phyloP scores from a whole-genome alignment of 2,797 vertebrate genomes.

The Corythornis leucogaster region DNA sequence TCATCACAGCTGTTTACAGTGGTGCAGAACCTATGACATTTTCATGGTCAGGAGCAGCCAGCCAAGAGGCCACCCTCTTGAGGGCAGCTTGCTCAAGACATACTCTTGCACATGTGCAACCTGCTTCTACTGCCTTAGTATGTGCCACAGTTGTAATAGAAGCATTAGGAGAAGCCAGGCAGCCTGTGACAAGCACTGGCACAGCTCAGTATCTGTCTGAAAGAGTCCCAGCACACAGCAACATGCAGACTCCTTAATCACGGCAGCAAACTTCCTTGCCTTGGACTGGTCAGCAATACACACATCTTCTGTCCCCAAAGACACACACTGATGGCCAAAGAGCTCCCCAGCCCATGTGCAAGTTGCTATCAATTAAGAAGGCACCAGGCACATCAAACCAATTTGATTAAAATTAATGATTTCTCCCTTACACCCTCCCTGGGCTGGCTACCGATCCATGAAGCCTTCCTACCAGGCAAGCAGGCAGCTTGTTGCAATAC shows the following conservation, averaged over 20 bases:
- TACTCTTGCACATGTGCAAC: background rate
- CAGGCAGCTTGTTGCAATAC: slow-evolving; percentile 10
- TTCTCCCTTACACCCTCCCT: background rate
- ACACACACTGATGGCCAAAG: background rate
- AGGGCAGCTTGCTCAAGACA: background rate
- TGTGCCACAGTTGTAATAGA: background rate
- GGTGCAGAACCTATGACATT: background rate
- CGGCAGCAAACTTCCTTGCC: background rate
- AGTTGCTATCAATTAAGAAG: background rate
- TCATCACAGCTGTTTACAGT: background rate
- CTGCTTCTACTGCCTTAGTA: background rate
- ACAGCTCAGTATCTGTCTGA: background rate
- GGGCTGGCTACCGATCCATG: background rate
- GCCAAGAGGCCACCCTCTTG: background rate
- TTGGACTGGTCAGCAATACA: background rate
- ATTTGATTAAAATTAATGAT: background rate
- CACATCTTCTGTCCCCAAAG: background rate
- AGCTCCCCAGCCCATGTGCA: background rate
- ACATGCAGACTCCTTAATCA: fast-evolving
- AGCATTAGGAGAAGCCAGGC: background rate
- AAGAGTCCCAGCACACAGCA: background rate
- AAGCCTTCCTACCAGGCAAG: background rate
- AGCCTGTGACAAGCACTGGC: background rate
- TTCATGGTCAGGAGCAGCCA: background rate
- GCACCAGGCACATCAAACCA: background rate